A percentile compares a stretch with the other conserved stretches of the same genome.
Evolutionary conservation across 2,888 invertebrate genomes (phyloP).

Genomic region (Molanna angustata): DNA sequence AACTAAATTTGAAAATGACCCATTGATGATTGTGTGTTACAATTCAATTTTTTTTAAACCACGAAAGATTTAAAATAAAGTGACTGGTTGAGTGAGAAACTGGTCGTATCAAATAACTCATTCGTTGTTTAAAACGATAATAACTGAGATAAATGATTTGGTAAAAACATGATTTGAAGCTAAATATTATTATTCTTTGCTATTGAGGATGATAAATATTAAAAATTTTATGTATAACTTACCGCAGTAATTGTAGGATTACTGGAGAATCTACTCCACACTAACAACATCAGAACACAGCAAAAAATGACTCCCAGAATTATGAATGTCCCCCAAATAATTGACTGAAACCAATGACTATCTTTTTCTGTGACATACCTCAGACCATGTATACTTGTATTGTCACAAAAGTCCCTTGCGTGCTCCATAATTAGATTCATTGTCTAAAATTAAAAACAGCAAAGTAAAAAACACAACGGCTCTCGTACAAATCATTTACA

Average conservation of each 20-base stretch:
- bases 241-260: conserved; percentile 38
- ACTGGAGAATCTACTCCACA: conserved; percentile 36
- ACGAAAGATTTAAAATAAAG: no score
- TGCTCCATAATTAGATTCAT: conserved; percentile 21
- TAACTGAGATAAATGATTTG: background rate
- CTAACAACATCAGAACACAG: conserved; percentile 34
- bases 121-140: no score
- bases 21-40: no score
- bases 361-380: conserved; percentile 34
- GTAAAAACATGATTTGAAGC: background rate
- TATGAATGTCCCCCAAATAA: conserved; percentile 34
- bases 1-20: no score
- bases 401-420: conserved; percentile 33
- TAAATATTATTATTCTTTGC: background rate
- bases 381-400: conserved; percentile 35
- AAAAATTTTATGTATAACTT: background rate
- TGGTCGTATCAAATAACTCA: no score
- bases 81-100: no score
- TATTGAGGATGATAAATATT: background rate
- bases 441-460: background rate
- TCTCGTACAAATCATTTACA: no score
- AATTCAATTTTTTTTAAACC: no score
- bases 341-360: conserved; percentile 29
- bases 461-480: background rate
- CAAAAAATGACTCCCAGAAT: conserved; percentile 34